Base-by-base conservation (phyloP, 2,888 invertebrate species). In the Volucella zonaria region DNA sequence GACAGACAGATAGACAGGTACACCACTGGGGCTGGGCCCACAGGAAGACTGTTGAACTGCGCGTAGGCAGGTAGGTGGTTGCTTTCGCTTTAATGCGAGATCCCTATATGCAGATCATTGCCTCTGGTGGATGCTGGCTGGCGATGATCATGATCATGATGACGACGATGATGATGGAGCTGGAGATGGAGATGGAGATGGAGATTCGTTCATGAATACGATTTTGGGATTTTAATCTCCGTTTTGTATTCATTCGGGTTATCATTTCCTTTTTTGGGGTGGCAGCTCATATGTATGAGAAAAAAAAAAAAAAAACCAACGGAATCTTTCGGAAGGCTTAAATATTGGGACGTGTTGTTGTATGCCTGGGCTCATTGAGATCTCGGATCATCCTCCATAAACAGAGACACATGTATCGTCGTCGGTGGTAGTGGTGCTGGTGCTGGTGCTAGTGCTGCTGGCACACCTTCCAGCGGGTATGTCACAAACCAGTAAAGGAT, bases 41-140 rank as follows among this genome's bases (percentile, higher is more conserved):
- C 68, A 76, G 81, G 73, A 85, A 61, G 85, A 71, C 56, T 76
- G 31, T 56, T 58, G 51, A 61, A 74, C 56, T 82, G 85, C 85
- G 85, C 85, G 85, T 85, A 85, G 85, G 85, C 73, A 85, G 85
- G 85, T 76, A 85, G 76, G 85, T 81, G 71, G 66, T 68, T 75
- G 56, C 58, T 66, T 51, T 49, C 43, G 68, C 70, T 31, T 31
- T 31, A 31, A 31, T 31, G 31, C 15, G 51, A 43, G 47, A 66
- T 85, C 85, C 71, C 85, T 81, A 73, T 81, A 77, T 77, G 85
- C 81, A 85, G 85, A 85, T 85, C 85, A 77, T 70, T 75, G 59
- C 64, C 49, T 59, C 58, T 70, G 64, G 68, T 23, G 14, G 62
- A 45, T 62, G 12, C 11, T 43, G 11, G 62, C 43, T 62, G 62